Conservation (phyloP, 92 coral and sea anemone genomes). For the Blastomussa wellsi region DNA sequence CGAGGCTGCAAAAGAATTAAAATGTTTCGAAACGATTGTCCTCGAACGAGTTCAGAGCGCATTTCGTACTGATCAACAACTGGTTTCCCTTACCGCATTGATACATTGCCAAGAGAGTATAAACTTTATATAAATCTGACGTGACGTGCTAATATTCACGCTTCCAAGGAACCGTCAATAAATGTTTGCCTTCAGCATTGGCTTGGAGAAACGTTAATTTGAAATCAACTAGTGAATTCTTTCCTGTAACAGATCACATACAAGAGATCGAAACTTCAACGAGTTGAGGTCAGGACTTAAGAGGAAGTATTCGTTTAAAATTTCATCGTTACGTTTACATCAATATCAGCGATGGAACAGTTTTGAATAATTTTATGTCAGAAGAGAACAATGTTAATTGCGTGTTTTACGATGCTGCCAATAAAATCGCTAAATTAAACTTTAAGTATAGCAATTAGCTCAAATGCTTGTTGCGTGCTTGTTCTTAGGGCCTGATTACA, state of each 20-base stretch:
- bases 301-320: neutral
- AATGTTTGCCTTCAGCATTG: neutral
- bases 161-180: no score
- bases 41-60: neutral
- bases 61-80: neutral
- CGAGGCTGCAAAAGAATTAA: neutral
- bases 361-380: constrained; percentile 11
- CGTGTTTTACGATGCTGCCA: neutral
- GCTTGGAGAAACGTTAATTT: neutral
- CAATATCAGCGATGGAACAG: neutral
- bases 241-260: neutral
- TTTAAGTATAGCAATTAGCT: neutral
- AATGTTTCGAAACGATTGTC: neutral
- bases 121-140: no score
- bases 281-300: neutral
- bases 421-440: neutral
- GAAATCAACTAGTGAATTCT: neutral
- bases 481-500: no score
- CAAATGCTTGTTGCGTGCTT: no score
- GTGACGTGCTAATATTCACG: no score
- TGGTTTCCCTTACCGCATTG: no score
- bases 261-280: neutral
- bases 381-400: neutral
- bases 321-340: neutral
- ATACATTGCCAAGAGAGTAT: no score